Conservation (phyloP, 2,113 vertebrate species). For the Andinoacara biseriatus region DNA sequence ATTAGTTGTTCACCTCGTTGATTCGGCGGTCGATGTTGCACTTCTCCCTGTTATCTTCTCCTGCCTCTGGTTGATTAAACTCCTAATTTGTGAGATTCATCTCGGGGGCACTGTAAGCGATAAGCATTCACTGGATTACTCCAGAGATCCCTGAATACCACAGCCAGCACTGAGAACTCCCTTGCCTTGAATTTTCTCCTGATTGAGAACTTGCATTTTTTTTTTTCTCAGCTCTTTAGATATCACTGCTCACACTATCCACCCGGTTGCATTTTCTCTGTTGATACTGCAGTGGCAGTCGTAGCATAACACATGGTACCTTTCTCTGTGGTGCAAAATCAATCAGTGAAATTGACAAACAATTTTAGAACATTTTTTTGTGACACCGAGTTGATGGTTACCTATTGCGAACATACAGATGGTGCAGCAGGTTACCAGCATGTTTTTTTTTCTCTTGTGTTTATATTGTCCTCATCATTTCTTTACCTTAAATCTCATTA, state of each 20-base stretch:
- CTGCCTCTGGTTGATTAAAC: not conserved
- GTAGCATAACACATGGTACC: not conserved
- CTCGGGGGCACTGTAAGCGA: not conserved
- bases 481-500: constrained; percentile 11
- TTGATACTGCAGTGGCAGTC: too few species aligned
- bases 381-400: not conserved
- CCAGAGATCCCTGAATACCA: not conserved
- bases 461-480: constrained; percentile 13
- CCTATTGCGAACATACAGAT: constrained; percentile 1
- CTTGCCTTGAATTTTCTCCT: not conserved
- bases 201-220: not conserved
- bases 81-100: not conserved
- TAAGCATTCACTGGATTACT: not conserved
- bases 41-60: constrained; percentile 15
- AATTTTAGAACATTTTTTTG: not conserved
- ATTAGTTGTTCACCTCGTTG: constrained; percentile 8
- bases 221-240: not conserved
- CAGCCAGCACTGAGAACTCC: not conserved
- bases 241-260: not conserved
- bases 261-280: too few species aligned
- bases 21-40: not conserved
- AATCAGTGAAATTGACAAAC: not conserved
- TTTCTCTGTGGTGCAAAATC: not conserved
- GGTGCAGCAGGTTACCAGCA: constrained; percentile 18
- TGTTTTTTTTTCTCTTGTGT: not conserved